Conservation (phyloP, 2,888 invertebrate genomes). For the Drosophila monieri region DNA sequence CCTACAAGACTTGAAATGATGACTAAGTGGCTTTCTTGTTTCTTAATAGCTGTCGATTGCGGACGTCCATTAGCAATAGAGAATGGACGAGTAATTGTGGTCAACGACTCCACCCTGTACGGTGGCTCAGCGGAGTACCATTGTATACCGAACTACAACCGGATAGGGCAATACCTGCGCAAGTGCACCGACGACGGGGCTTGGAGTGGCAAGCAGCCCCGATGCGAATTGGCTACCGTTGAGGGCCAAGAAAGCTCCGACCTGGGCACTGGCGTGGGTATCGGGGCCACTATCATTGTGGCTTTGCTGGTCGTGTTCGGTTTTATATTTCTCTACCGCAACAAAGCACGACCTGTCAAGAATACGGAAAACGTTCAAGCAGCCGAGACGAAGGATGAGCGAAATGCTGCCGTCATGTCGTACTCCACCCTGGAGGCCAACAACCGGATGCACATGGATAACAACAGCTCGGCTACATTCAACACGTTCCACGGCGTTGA, state of each 20-base stretch:
- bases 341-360: slow-evolving; percentile 93
- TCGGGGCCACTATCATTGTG: slow-evolving; percentile 92
- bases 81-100: slow-evolving; percentile 93
- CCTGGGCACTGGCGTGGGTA: slow-evolving; percentile 92
- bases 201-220: slow-evolving; percentile 95
- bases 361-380: slow-evolving; percentile 95
- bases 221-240: slow-evolving; percentile 89
- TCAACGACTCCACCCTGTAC: slow-evolving; percentile 92
- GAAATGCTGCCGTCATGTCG: slow-evolving; percentile 94
- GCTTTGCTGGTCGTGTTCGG: slow-evolving; percentile 91
- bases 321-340: slow-evolving; percentile 91
- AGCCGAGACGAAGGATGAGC: slow-evolving; percentile 93
- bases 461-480: slow-evolving; percentile 82
- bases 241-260: slow-evolving; percentile 90
- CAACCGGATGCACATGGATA: slow-evolving; percentile 80
- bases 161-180: slow-evolving; percentile 92
- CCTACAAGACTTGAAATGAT: too few species aligned
- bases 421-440: slow-evolving; percentile 92
- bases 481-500: slow-evolving; percentile 82
- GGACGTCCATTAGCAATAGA: slow-evolving; percentile 91
- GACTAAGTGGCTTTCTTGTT: neutral
- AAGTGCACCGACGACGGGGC: slow-evolving; percentile 92
- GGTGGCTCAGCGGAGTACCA: slow-evolving; percentile 95
- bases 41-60: slow-evolving; percentile 91
- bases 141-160: slow-evolving; percentile 92